Evolutionary conservation across 92 coral and sea anemone genomes (phyloP).

Genomic region (Porites divaricata): DNA sequence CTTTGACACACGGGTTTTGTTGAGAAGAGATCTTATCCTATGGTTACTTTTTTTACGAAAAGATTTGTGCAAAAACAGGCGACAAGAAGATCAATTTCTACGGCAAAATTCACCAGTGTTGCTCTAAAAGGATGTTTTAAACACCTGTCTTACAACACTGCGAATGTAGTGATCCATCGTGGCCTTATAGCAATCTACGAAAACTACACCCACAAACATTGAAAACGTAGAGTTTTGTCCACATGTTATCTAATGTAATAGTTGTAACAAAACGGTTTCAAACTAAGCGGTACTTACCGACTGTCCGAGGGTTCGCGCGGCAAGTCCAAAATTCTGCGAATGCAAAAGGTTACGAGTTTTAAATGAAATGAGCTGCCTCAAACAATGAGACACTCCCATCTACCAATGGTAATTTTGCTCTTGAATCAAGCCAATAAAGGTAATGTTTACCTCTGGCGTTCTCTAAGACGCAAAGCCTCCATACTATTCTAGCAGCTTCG

Average conservation of each 20-base stretch:
- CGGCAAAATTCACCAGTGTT: neutral
- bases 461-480: constrained; percentile 67
- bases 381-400: constrained; percentile 53
- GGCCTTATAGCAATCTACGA: constrained; percentile 7
- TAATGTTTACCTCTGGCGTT: constrained; percentile 67
- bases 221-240: neutral
- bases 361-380: constrained; percentile 12
- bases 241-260: neutral
- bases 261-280: neutral
- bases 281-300: constrained; percentile 14
- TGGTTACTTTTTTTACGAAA: neutral
- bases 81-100: neutral
- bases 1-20: neutral
- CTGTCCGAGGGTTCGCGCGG: constrained; percentile 15
- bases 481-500: constrained; percentile 25
- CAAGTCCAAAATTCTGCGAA: constrained; percentile 43
- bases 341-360: constrained; percentile 14
- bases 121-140: neutral
- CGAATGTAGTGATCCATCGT: neutral
- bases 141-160: constrained; percentile 23
- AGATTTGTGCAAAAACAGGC: neutral
- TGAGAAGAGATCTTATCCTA: neutral
- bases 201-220: constrained; percentile 23
- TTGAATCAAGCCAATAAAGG: constrained; percentile 38
- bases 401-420: constrained; percentile 48